A percentile compares a stretch with the other conserved stretches of the same genome.
These are phyloP conservation scores for Gonocerus acuteangulatus DNA, from an alignment of 2,888 invertebrate genomes.

Conservation along the genomic window DNA sequence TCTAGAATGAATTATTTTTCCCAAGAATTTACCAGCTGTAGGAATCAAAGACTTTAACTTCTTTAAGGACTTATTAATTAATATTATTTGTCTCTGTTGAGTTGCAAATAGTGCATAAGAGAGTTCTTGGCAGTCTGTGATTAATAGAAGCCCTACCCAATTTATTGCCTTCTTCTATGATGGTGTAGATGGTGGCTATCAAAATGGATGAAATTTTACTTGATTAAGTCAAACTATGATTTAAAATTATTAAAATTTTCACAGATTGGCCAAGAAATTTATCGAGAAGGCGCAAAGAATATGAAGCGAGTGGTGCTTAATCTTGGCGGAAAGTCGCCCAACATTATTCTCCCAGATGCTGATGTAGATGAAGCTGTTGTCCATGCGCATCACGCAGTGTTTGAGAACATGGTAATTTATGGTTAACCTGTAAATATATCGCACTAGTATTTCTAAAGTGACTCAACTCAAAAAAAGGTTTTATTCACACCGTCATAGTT, in stretches of 20 bases:
- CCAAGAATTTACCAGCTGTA: too few species aligned
- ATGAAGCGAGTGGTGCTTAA: constrained; percentile 77
- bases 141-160: too few species aligned
- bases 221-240: neutral
- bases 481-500: too few species aligned
- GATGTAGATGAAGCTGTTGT: constrained; percentile 52
- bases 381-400: constrained; percentile 36
- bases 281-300: constrained; percentile 64
- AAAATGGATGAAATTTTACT: neutral
- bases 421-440: neutral
- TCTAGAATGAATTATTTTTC: too few species aligned
- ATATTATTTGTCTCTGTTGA: too few species aligned
- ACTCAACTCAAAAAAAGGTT: too few species aligned
- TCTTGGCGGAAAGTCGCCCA: constrained; percentile 82
- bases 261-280: constrained; percentile 47
- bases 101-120: too few species aligned
- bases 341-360: constrained; percentile 74
- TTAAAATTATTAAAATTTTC: constrained; percentile 22
- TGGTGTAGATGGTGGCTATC: neutral
- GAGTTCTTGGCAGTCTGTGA: neutral
- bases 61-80: too few species aligned
- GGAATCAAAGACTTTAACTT: too few species aligned
- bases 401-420: constrained; percentile 46
- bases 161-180: too few species aligned
- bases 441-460: too few species aligned